These are phyloP conservation scores for Carassius auratus DNA, from an alignment of 2,113 vertebrate species.

Conservation along the genomic window DNA sequence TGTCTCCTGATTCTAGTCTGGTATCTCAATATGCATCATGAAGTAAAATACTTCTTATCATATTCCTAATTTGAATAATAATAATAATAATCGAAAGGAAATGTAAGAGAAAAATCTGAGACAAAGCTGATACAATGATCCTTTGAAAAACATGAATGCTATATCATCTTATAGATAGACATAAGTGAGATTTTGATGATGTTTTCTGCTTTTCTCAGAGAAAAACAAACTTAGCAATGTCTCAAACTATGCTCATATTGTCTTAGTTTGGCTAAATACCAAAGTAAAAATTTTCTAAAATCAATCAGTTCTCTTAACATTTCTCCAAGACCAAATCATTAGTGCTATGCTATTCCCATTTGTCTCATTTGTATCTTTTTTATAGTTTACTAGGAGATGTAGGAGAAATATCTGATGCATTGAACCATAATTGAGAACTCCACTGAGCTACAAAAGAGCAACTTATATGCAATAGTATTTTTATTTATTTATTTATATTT, in stretches of 20 bases:
- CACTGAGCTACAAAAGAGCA: conserved; percentile 9
- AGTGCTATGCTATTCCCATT: neutral
- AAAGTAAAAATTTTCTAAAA: neutral
- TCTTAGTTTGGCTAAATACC: neutral
- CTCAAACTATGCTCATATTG: neutral
- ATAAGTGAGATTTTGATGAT: neutral
- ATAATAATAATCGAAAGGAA: too few relatives aligned
- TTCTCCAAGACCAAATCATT: neutral
- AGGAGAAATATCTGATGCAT: neutral
- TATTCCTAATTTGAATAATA: neutral
- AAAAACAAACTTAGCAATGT: neutral
- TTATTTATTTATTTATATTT: too few relatives aligned
- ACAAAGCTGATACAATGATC: neutral
- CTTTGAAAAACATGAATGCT: neutral
- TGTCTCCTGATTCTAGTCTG: too few relatives aligned
- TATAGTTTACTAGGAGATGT: neutral
- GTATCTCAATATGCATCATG: too few relatives aligned
- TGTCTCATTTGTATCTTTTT: neutral
- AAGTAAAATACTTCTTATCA: too few relatives aligned
- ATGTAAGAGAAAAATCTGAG: neutral
- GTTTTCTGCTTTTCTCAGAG: too few relatives aligned
- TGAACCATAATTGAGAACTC: neutral
- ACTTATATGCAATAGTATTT: neutral
- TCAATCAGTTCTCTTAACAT: too few relatives aligned
- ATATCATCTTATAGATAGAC: too few relatives aligned